phyloP scores from a whole-genome alignment of 2,113 vertebrate genomes.

The Excalfactoria chinensis region DNA sequence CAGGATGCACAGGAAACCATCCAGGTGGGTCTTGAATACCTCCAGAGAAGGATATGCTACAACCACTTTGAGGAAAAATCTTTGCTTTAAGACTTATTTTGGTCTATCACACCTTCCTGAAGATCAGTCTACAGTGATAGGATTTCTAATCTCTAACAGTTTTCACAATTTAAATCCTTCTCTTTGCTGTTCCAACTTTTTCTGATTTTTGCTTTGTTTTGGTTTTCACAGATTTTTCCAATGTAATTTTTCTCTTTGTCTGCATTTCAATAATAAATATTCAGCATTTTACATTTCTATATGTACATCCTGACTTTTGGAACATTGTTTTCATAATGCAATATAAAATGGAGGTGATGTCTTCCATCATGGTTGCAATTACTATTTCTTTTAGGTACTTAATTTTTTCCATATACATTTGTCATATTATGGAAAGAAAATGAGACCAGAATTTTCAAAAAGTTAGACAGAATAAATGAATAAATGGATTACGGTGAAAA shows the following conservation, averaged over 20 bases:
- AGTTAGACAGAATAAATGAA: neutral
- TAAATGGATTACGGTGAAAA: neutral
- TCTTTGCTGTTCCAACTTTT: neutral
- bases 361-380: neutral
- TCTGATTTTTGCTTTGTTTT: neutral
- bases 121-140: neutral
- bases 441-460: no score
- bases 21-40: no score
- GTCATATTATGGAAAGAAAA: neutral
- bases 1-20: no score
- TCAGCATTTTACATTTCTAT: neutral
- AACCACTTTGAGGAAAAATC: neutral
- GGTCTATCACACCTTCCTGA: neutral
- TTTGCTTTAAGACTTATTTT: neutral
- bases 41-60: no score
- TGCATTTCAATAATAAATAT: neutral
- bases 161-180: neutral
- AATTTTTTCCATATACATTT: neutral
- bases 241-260: neutral
- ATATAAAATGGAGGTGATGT: neutral
- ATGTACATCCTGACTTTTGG: neutral
- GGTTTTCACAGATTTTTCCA: neutral
- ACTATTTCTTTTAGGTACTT: neutral
- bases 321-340: neutral
- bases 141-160: neutral